Evolutionary conservation across 2,888 invertebrate genomes (phyloP).

Genomic region (Sclerodermus sp.): DNA sequence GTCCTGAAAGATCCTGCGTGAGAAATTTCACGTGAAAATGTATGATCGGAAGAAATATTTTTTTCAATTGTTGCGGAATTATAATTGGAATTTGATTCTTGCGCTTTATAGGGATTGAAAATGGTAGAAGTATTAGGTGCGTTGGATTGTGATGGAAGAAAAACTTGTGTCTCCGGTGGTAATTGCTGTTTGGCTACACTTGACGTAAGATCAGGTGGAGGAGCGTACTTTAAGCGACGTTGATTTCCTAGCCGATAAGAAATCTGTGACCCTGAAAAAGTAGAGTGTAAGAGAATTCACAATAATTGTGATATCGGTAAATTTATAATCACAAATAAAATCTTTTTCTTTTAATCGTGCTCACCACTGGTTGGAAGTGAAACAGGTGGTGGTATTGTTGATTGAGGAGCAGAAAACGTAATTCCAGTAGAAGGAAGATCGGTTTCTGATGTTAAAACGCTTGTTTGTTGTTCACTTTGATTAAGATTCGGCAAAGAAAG

Average conservation of each 20-base stretch:
- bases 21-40: neutral
- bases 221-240: slow-evolving; percentile 75
- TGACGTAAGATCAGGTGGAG: slow-evolving; percentile 70
- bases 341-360: neutral
- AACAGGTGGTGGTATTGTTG: slow-evolving; percentile 23
- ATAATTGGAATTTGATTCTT: slow-evolving; percentile 1
- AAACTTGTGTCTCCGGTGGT: slow-evolving; percentile 14
- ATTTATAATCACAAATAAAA: too few species aligned
- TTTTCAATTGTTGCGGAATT: neutral
- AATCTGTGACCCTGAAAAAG: slow-evolving; percentile 33
- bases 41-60: neutral
- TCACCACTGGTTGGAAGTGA: slow-evolving; percentile 37
- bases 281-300: too few species aligned
- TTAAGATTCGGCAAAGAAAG: too few species aligned
- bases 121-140: slow-evolving; percentile 19
- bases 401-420: slow-evolving; percentile 18
- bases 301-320: too few species aligned
- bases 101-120: slow-evolving; percentile 28
- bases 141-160: slow-evolving; percentile 10
- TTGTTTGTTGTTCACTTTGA: too few species aligned
- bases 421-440: neutral
- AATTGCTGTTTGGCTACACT: too few species aligned
- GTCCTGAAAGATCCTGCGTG: neutral
- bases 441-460: too few species aligned
- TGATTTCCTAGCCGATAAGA: slow-evolving; percentile 69